Evolutionary conservation across 2,113 vertebrate genomes (phyloP).

Genomic region (Nannobrachium achirus): DNA sequence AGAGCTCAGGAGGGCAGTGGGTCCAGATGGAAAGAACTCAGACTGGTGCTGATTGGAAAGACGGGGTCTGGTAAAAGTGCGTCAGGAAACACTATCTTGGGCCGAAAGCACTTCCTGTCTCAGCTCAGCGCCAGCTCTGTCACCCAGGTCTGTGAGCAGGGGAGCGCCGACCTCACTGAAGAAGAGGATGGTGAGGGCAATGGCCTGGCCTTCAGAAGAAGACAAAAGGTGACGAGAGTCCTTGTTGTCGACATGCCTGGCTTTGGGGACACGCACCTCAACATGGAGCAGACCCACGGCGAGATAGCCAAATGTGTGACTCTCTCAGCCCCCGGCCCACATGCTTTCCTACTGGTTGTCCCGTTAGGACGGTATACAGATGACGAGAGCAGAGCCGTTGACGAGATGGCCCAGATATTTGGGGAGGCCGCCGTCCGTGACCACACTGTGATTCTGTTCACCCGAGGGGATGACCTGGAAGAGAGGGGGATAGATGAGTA

Average conservation of each 20-base stretch:
- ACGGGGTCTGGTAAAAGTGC: slow-evolving; percentile 81
- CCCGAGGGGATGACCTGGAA: slow-evolving; percentile 74
- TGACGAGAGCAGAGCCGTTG: slow-evolving; percentile 56
- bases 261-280: slow-evolving; percentile 78
- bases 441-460: slow-evolving; percentile 80
- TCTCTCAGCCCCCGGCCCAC: slow-evolving; percentile 73
- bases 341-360: slow-evolving; percentile 79
- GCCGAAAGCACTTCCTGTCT: slow-evolving; percentile 69
- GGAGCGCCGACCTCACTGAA: slow-evolving; percentile 39
- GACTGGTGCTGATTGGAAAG: slow-evolving; percentile 78
- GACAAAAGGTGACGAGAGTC: slow-evolving; percentile 45
- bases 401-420: slow-evolving; percentile 68
- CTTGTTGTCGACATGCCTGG: slow-evolving; percentile 79
- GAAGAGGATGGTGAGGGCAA: slow-evolving; percentile 28
- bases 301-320: slow-evolving; percentile 76
- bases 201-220: background rate
- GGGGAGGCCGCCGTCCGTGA: slow-evolving; percentile 65
- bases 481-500: slow-evolving; percentile 63
- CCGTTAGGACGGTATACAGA: slow-evolving; percentile 79
- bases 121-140: slow-evolving; percentile 73
- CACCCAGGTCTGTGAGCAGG: slow-evolving; percentile 69
- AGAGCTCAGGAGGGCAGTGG: slow-evolving; percentile 21
- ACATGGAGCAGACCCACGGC: slow-evolving; percentile 50
- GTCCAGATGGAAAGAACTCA: slow-evolving; percentile 57
- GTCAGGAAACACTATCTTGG: slow-evolving; percentile 81